Base-by-base conservation (phyloP, 2,797 vertebrate genomes). In the Threskiornis aethiopicus region DNA sequence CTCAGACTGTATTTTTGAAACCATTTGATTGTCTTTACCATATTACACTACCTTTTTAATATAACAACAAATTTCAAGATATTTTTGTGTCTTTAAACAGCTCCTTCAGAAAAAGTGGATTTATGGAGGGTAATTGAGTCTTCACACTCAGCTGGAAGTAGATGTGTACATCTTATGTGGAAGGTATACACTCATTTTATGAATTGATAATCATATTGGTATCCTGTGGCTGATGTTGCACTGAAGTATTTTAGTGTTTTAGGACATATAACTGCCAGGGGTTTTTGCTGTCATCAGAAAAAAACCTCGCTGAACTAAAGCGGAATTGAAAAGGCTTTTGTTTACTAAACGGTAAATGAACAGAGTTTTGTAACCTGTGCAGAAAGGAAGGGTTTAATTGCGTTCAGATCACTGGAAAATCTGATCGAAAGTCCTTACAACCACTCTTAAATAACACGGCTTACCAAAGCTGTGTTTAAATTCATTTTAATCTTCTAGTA, bases 121-220 rank as follows among this genome's bases (percentile, higher is more conserved):
- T 95, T 98, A 26, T 98, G 98, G 98, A 96, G 98, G 80, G 83
- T 97, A 67, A 96, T 98, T 92, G 86, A 90, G 33, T 73, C 95
- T 46, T 59, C 91, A 39, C 29, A 18, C 3, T 52, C 39, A 21
- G n/a, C 94, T 57, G 91, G 91, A 85, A 92, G 9, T 31, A 97
- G 98, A 94, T 39, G 14, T 24, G 97, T 98, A 47, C 75, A 84
- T 78, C 93, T 98, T 82, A 93, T 97, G 35, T 98, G 98, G 98
- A 98, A 98, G 98, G 98, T 98, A 97, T 89, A 16, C 14, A 41
- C 1, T 14, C 4, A 72, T 76, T 58, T 17, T 31, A 20, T 66
- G 51, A 88, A 67, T 47, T 91, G 31, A 25, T 77, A 66, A n/a
- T 93, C 7, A 1, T 65, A 29, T 16, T 85, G 31, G 19, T 47